Conservation (phyloP, 2,797 vertebrate genomes). For the Mormyrus proboscirostris region DNA sequence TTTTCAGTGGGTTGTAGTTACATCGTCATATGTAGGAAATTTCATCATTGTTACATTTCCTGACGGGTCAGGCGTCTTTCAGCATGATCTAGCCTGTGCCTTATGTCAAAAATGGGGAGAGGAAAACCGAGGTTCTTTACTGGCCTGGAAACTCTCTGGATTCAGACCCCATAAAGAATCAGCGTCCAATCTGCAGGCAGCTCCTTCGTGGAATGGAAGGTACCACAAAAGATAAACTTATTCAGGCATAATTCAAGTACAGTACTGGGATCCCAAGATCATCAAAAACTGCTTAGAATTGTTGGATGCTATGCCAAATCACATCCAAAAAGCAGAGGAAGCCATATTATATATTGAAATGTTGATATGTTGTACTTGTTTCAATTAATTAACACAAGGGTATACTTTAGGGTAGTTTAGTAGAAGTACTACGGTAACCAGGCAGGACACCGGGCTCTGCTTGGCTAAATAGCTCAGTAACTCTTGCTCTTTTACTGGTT, state of each 20-base stretch:
- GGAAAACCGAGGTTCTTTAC: not conserved
- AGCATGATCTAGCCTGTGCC: not conserved
- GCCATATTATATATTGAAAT: not conserved
- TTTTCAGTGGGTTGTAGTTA: not conserved
- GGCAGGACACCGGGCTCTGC: not conserved
- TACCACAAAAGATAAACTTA: not conserved
- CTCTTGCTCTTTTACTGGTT: not conserved
- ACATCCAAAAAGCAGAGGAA: not conserved
- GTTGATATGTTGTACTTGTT: not conserved
- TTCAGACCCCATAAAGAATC: not conserved
- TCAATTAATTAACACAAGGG: not conserved
- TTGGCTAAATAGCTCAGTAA: not conserved
- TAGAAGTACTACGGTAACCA: not conserved
- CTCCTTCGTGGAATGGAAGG: not conserved
- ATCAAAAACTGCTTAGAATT: not conserved
- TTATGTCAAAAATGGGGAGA: not conserved
- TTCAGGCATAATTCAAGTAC: not conserved
- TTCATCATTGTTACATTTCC: not conserved
- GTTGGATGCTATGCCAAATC: not conserved
- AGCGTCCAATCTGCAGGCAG: not conserved
- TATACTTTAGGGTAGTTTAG: not conserved
- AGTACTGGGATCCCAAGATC: not conserved
- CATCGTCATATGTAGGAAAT: not conserved
- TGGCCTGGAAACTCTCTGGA: not conserved
- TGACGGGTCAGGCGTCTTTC: not conserved